These are phyloP conservation scores for Pogonocichla stellata DNA, from an alignment of 2,113 vertebrate genomes.

Conservation along the genomic window DNA sequence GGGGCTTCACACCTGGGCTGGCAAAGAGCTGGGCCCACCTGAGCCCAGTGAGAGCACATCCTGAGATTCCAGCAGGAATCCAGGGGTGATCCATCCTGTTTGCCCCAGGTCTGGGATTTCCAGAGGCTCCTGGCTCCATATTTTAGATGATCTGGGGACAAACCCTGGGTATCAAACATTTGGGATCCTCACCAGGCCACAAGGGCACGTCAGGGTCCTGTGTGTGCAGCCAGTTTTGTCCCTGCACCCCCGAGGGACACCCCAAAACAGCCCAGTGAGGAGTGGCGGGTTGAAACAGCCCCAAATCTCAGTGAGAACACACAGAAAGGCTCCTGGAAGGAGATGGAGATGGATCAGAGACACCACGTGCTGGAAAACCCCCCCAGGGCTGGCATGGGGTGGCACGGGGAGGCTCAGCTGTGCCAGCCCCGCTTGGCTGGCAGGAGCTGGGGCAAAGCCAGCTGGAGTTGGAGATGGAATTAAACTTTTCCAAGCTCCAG, in stretches of 20 bases:
- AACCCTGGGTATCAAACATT: neutral
- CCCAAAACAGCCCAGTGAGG: neutral
- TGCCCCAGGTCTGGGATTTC: neutral
- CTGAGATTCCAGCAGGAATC: neutral
- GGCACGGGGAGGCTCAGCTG: neutral
- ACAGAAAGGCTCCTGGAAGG: neutral
- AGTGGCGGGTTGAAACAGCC: accelerated
- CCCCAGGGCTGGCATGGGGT: accelerated
- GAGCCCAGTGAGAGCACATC: accelerated
- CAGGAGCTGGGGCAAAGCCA: neutral
- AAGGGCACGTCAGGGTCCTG: accelerated
- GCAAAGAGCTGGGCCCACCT: neutral
- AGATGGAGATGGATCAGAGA: neutral
- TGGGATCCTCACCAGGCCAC: neutral
- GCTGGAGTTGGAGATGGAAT: neutral
- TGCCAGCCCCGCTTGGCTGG: neutral
- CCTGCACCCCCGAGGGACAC: accelerated
- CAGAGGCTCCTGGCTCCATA: accelerated
- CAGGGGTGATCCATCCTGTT: accelerated
- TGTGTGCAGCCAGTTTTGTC: accelerated
- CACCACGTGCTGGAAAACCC: neutral
- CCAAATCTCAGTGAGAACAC: accelerated
- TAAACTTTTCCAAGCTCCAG: neutral
- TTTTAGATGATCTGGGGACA: neutral
- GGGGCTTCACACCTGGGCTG: neutral